Conservation (phyloP, 1,140 invertebrate genomes). For the Ips nitidus region DNA sequence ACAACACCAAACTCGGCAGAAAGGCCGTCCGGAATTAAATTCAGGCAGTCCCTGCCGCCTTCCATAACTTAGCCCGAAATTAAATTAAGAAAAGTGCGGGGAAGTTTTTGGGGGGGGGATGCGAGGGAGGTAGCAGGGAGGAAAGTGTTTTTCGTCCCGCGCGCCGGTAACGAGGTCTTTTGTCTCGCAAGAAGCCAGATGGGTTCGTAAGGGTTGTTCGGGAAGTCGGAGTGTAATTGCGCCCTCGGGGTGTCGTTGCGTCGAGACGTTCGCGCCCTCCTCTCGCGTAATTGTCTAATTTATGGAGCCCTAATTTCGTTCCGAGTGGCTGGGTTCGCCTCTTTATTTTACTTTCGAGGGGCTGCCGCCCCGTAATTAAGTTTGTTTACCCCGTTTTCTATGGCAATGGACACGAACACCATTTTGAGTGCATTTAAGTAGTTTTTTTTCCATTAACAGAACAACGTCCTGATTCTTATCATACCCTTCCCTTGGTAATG, state of each 20-base stretch:
- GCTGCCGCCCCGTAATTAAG: slow-evolving; percentile 11
- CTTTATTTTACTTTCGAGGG: slow-evolving; percentile 15
- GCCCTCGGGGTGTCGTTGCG: slow-evolving; percentile 46
- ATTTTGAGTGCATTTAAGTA: background rate
- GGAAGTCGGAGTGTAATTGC: slow-evolving; percentile 44
- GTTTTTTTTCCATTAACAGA: background rate
- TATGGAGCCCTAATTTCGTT: slow-evolving; percentile 42
- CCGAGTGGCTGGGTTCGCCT: slow-evolving; percentile 31
- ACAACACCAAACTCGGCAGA: slow-evolving; percentile 44
- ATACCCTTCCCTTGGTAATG: too few relatives aligned
- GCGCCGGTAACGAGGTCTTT: slow-evolving; percentile 45
- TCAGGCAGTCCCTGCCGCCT: slow-evolving; percentile 32
- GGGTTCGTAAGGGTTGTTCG: slow-evolving; percentile 45
- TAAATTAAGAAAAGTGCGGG: slow-evolving; percentile 47
- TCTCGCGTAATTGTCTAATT: slow-evolving; percentile 46
- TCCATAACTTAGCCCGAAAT: slow-evolving; percentile 46
- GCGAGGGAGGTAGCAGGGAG: background rate
- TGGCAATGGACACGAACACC: background rate
- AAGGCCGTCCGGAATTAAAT: slow-evolving; percentile 42
- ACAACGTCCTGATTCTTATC: too few relatives aligned
- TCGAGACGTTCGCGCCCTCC: slow-evolving; percentile 44
- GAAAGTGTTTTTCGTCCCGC: slow-evolving; percentile 40
- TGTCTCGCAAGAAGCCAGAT: slow-evolving; percentile 44
- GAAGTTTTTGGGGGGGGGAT: too few relatives aligned
- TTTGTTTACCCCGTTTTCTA: slow-evolving; percentile 17